These are phyloP conservation scores for Drosophila koepferae DNA, from an alignment of 2,888 invertebrate genomes.

Conservation along the genomic window DNA sequence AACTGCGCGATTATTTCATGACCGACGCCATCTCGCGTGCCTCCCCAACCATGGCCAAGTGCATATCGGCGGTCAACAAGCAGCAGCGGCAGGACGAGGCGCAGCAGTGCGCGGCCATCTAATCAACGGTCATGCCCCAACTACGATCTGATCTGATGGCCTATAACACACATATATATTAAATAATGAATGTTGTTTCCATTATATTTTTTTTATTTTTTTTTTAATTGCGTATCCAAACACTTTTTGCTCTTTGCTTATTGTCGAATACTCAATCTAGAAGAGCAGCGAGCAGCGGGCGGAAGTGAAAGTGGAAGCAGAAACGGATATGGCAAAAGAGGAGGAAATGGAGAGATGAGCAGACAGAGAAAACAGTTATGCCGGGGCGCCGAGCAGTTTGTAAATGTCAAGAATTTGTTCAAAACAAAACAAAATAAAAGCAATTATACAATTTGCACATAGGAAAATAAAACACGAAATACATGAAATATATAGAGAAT, in stretches of 20 bases:
- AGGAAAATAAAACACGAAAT: constrained; percentile 37
- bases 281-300: constrained; percentile 13
- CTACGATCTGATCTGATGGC: constrained; percentile 47
- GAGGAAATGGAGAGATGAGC: background rate
- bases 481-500: background rate
- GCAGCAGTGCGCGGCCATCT: constrained; percentile 70
- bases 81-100: constrained; percentile 74
- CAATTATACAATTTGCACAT: constrained; percentile 61
- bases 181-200: constrained; percentile 66
- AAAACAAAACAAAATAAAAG: constrained; percentile 50
- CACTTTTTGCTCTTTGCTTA: constrained; percentile 50
- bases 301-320: constrained; percentile 11
- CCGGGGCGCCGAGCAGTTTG: constrained; percentile 40
- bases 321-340: constrained; percentile 9
- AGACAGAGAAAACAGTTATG: constrained; percentile 1
- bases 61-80: constrained; percentile 95
- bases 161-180: constrained; percentile 57
- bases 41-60: constrained; percentile 99
- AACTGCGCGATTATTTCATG: constrained; percentile 95
- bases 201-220: constrained; percentile 14
- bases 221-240: constrained; percentile 18
- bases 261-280: constrained; percentile 32
- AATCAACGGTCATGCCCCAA: constrained; percentile 28
- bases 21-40: constrained; percentile 98
- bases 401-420: constrained; percentile 66